These are phyloP conservation scores for Nibea coibor DNA, from an alignment of 2,113 vertebrate genomes.

Conservation along the genomic window DNA sequence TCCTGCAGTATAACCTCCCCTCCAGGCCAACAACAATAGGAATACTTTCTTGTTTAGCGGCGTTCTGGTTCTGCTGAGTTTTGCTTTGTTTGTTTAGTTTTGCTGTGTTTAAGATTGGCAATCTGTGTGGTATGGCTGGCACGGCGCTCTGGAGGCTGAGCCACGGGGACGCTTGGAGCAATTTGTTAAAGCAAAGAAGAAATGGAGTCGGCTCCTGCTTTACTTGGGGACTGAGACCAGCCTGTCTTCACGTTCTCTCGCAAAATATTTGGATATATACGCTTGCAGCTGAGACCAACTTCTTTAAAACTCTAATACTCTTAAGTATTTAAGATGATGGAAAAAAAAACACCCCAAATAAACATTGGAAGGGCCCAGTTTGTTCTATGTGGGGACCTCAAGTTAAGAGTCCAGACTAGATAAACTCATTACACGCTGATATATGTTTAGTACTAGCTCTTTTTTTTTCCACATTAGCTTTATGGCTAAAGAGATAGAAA, in stretches of 20 bases:
- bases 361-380: background rate
- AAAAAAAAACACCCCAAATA: background rate
- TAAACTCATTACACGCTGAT: background rate
- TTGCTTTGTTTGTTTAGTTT: conserved; percentile 24
- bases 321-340: background rate
- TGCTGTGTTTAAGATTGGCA: conserved; percentile 30
- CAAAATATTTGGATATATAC: conserved; percentile 12
- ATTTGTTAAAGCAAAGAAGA: conserved; percentile 65
- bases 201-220: conserved; percentile 29
- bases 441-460: background rate
- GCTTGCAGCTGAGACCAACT: conserved; percentile 23
- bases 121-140: conserved; percentile 19
- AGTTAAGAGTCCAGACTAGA: background rate
- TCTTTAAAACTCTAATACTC: conserved; percentile 5
- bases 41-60: conserved; percentile 15
- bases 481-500: background rate
- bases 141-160: conserved; percentile 46
- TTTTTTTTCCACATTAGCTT: background rate
- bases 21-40: conserved; percentile 21
- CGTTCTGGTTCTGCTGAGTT: conserved; percentile 4
- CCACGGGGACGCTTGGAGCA: conserved; percentile 62
- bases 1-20: conserved; percentile 29
- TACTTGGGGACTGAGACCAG: conserved; percentile 40
- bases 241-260: conserved; percentile 47
- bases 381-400: background rate